Evolutionary conservation across 2,113 vertebrate species (phyloP).

Genomic region (Microtus ochrogaster): DNA sequence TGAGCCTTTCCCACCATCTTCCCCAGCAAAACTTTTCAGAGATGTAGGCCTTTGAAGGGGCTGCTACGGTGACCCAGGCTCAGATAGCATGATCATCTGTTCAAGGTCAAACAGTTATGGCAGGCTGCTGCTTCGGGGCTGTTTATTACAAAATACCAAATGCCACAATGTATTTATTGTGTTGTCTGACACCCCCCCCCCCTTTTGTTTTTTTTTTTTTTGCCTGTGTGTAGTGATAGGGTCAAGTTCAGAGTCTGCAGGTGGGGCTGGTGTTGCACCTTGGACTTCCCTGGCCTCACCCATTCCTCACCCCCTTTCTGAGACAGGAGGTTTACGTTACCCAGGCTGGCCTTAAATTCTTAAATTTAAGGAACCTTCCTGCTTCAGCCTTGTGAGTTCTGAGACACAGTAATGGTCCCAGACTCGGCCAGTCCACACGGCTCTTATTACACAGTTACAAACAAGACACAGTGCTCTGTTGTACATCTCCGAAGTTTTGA

Average conservation of each 20-base stretch:
- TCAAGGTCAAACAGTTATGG: neutral
- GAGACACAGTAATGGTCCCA: neutral
- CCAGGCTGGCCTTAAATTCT: neutral
- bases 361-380: neutral
- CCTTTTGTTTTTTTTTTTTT: neutral
- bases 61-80: neutral
- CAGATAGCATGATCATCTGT: neutral
- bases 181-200: neutral
- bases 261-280: neutral
- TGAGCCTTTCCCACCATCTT: neutral
- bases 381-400: neutral
- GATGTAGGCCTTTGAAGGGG: fast-evolving
- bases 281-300: neutral
- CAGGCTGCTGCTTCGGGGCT: fast-evolving
- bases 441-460: neutral
- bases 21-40: neutral
- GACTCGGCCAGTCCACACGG: neutral
- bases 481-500: neutral
- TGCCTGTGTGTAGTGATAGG: neutral
- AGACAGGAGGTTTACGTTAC: neutral
- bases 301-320: neutral
- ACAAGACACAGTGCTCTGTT: neutral
- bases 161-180: neutral
- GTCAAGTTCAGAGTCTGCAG: neutral
- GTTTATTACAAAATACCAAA: neutral